Evolutionary conservation across 1,140 invertebrate genomes (phyloP).

Genomic region (Lasioglossum baleicum): DNA sequence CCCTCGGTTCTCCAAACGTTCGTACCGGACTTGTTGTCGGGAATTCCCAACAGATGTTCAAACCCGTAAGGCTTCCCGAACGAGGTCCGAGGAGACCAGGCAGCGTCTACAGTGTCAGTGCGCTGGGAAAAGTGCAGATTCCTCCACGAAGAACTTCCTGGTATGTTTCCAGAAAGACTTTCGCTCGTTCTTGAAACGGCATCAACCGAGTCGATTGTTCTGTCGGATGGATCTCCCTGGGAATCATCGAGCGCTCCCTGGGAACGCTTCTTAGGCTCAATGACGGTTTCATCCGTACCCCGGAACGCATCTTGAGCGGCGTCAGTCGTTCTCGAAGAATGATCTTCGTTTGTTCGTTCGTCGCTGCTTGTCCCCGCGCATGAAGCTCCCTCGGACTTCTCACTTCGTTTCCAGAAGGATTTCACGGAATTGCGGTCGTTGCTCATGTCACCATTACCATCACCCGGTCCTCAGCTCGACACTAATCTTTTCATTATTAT

Average conservation of each 20-base stretch:
- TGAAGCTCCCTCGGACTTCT: neutral
- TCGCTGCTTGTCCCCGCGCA: neutral
- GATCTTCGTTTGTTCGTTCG: neutral
- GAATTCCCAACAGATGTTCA: neutral
- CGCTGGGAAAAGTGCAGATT: neutral
- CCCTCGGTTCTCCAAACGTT: neutral
- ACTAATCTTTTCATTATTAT: neutral
- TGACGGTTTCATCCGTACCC: neutral
- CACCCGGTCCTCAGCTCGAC: neutral
- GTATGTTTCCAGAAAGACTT: neutral
- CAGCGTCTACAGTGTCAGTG: neutral
- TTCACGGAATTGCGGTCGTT: constrained; percentile 1
- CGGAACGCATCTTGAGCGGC: neutral
- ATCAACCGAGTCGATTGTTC: constrained; percentile 1
- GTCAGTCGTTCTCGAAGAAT: constrained; percentile 22
- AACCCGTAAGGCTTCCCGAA: too few species aligned
- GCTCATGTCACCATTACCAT: constrained; percentile 37
- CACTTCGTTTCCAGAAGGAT: neutral
- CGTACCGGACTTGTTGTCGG: neutral
- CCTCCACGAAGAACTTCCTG: neutral
- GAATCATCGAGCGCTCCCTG: neutral
- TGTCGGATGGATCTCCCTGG: neutral
- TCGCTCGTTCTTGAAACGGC: constrained; percentile 10
- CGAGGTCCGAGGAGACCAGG: neutral
- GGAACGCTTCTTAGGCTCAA: neutral